Conservation (phyloP, 2,888 invertebrate genomes). For the Drosophila cognata region DNA sequence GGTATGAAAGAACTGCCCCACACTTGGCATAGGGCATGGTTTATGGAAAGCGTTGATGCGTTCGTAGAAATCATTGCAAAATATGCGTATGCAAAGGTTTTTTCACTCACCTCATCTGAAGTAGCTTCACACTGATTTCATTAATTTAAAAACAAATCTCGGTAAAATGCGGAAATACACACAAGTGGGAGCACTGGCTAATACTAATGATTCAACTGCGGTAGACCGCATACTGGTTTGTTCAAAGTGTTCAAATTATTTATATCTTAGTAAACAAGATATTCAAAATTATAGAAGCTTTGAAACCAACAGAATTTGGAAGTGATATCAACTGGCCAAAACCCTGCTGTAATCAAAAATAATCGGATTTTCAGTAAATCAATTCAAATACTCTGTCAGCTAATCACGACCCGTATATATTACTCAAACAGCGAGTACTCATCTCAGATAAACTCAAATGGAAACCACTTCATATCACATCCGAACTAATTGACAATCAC, state of each 20-base stretch:
- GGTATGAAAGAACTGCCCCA: conserved; percentile 1
- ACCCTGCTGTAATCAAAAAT: neutral
- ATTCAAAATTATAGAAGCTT: neutral
- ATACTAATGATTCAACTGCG: conserved; percentile 14
- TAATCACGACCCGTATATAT: neutral
- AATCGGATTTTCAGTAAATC: neutral
- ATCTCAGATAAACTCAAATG: neutral
- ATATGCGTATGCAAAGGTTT: conserved; percentile 11
- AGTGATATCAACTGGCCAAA: neutral
- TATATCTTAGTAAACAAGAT: neutral
- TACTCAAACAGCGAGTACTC: neutral
- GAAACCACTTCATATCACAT: conserved; percentile 8
- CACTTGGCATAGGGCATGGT: conserved; percentile 2
- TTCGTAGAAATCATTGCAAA: conserved; percentile 37
- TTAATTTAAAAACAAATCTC: conserved; percentile 37
- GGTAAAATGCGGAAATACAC: conserved; percentile 3
- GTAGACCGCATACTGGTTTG: conserved; percentile 14
- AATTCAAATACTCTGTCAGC: neutral
- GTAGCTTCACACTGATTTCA: conserved; percentile 38
- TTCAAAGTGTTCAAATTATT: neutral
- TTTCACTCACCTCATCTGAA: conserved; percentile 23
- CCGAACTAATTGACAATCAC: conserved; percentile 40
- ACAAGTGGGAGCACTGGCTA: neutral
- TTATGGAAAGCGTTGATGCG: conserved; percentile 1
- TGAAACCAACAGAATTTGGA: neutral